Evolutionary conservation across 1,140 invertebrate genomes (phyloP).

Genomic region (Drosophila sp.): DNA sequence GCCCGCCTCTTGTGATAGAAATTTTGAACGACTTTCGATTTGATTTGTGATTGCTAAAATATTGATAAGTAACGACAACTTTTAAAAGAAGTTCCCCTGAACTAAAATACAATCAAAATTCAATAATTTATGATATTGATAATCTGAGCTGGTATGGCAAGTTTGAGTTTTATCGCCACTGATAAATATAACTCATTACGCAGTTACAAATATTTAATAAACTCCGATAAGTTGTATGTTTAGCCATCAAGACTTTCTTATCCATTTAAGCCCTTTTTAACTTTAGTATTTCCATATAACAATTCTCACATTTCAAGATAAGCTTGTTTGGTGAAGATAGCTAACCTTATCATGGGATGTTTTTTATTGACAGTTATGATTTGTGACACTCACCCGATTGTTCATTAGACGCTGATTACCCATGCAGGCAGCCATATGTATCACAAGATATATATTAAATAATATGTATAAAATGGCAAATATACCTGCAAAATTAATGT

Average conservation of each 20-base stretch:
- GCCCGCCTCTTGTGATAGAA: slow-evolving; percentile 24
- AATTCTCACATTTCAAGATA: background rate
- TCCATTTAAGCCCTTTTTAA: too few relatives aligned
- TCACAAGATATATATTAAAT: slow-evolving; percentile 88
- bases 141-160: background rate
- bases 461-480: slow-evolving; percentile 87
- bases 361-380: background rate
- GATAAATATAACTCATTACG: too few relatives aligned
- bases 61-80: slow-evolving; percentile 30
- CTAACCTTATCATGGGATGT: too few relatives aligned
- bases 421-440: slow-evolving; percentile 89
- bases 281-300: too few relatives aligned
- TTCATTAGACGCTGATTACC: slow-evolving; percentile 84
- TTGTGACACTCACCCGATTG: slow-evolving; percentile 69
- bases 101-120: background rate
- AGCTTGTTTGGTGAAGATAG: too few relatives aligned
- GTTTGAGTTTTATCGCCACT: too few relatives aligned
- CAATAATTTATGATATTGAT: background rate
- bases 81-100: background rate
- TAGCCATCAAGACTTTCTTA: too few relatives aligned
- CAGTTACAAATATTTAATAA: background rate
- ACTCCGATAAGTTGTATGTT: too few relatives aligned
- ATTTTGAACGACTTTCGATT: slow-evolving; percentile 29
- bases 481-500: slow-evolving; percentile 74
- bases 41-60: slow-evolving; percentile 56